These are phyloP conservation scores for Rhynchophorus ferrugineus DNA, from an alignment of 1,140 invertebrate genomes.

Conservation along the genomic window DNA sequence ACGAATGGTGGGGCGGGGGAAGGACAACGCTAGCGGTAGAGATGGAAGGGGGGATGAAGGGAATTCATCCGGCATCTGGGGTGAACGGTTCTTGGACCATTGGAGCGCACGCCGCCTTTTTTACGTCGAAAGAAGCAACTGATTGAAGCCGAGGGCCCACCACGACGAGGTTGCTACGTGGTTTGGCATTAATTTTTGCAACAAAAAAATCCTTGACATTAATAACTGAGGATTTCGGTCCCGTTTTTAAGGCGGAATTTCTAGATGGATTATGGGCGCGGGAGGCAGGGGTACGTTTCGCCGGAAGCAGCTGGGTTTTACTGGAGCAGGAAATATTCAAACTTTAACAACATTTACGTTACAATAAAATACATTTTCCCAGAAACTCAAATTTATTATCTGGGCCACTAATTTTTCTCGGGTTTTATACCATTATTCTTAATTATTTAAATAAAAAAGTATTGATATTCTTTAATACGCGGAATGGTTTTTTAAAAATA, in stretches of 20 bases:
- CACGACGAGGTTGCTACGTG: neutral
- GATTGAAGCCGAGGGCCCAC: neutral
- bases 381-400: too few species aligned
- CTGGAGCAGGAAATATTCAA: too few species aligned
- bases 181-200: neutral
- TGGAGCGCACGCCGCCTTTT: constrained; percentile 1
- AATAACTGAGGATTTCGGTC: neutral
- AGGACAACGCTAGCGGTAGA: neutral
- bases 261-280: too few species aligned
- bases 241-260: neutral
- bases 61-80: constrained; percentile 30
- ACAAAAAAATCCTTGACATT: neutral
- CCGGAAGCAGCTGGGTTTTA: too few species aligned
- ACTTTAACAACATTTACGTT: too few species aligned
- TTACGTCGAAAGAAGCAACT: neutral
- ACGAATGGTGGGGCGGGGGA: neutral
- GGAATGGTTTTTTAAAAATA: too few species aligned
- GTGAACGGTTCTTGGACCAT: constrained; percentile 16
- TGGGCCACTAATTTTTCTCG: too few species aligned
- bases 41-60: constrained; percentile 15
- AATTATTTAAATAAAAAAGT: too few species aligned
- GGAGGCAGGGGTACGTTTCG: too few species aligned
- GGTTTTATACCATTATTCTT: too few species aligned
- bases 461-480: too few species aligned
- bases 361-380: too few species aligned